phyloP scores from a whole-genome alignment of 2,888 invertebrate species.

The Drosophila koepferae region DNA sequence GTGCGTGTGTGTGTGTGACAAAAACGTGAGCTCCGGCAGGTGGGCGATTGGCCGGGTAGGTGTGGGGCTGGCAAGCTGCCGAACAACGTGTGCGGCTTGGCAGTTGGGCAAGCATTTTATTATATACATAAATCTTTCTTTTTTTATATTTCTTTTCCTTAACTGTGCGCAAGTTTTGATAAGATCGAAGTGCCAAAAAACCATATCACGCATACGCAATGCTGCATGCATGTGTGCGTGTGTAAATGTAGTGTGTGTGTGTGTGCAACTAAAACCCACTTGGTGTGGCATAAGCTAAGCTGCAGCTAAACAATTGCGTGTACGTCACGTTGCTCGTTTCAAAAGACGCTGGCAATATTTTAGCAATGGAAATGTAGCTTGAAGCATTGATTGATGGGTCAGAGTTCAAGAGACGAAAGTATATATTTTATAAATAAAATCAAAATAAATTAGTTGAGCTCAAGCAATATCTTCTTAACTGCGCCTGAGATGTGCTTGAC shows the following conservation, averaged over 20 bases:
- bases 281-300: background rate
- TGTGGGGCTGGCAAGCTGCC: constrained; percentile 1
- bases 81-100: constrained; percentile 41
- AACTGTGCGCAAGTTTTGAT: constrained; percentile 44
- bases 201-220: constrained; percentile 69
- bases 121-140: constrained; percentile 28
- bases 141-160: constrained; percentile 24
- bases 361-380: background rate
- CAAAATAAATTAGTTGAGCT: background rate
- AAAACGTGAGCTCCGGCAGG: constrained; percentile 44
- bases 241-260: background rate
- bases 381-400: background rate
- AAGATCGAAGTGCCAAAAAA: constrained; percentile 58
- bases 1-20: background rate
- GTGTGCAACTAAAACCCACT: background rate
- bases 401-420: background rate
- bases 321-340: constrained; percentile 14
- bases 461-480: background rate
- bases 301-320: constrained; percentile 15
- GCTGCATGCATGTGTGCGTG: constrained; percentile 13
- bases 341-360: background rate
- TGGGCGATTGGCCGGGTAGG: constrained; percentile 20
- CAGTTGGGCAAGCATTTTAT: constrained; percentile 44
- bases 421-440: background rate
- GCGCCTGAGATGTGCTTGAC: background rate